Evolutionary conservation across 1,140 invertebrate species (phyloP), one percentile per base, ranked within the genome.

Genomic region (Epicauta chinensis): DNA sequence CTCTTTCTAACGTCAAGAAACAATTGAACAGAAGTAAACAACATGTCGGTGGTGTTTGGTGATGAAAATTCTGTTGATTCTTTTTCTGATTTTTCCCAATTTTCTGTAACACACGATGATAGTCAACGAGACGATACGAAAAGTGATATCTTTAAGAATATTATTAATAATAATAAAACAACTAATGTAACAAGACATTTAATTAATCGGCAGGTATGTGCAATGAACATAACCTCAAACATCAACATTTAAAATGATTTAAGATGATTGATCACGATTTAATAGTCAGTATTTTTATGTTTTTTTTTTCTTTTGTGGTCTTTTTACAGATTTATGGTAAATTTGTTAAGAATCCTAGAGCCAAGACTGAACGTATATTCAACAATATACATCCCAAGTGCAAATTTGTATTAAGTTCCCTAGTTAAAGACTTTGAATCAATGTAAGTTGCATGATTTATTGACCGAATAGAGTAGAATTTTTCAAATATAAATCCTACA

Each of bases 331-430:
- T 65, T 16, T 66, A 65, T 53, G 68, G 64, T 52, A 59, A 60
- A 50, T 63, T 68, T 65, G 52, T 60, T 6, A 63, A 59, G 52
- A 56, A 60, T 62, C 47, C 61, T 54, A 63, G 52, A 61, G 56
- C 54, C 3, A 71, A 70, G 60, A 68, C 66, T 68, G 68, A 73
- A 59, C 60, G 62, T 60, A 62, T 72, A 56, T 81, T 80, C 64
- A 75, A 79, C 47, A 71, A 72, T 62, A 79, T 83, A 62, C 81
- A 81, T 64, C 75, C 73, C 56, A 73, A 80, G 59, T 73, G 81
- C 58, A 73, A 77, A 37, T 77, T 71, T 76, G 58, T 75, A 74
- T 53, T 69, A 56, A 61, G 48, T 44, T 59, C 56, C 36, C 40
- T 64, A 36, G 36, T 62, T 41, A 70, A 58, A 55, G 64, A 66